Evolutionary conservation across 2,113 vertebrate genomes (phyloP).

Genomic region (Enhydra lutris): DNA sequence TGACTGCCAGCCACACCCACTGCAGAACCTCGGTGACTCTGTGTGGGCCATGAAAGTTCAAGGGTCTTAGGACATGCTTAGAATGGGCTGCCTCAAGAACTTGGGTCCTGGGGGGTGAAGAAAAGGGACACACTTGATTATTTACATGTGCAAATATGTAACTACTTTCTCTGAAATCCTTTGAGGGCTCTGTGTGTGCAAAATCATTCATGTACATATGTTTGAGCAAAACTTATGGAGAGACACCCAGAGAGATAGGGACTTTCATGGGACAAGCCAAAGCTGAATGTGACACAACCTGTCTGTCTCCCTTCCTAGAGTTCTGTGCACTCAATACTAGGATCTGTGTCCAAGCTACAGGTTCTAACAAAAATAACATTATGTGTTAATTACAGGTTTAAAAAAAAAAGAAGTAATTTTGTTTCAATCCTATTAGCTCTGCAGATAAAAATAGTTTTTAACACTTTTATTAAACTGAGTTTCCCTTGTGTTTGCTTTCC

Average conservation of each 20-base stretch:
- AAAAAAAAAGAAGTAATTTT: not conserved
- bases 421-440: not conserved
- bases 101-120: no score
- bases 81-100: not conserved
- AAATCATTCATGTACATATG: not conserved
- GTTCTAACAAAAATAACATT: not conserved
- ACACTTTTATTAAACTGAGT: not conserved
- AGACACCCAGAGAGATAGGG: not conserved
- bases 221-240: not conserved
- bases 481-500: not conserved
- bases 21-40: not conserved
- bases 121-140: not conserved
- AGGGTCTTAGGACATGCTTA: not conserved
- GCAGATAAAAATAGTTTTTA: constrained; percentile 9
- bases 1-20: not conserved
- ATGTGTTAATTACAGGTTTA: not conserved
- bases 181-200: not conserved
- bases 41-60: not conserved
- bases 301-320: not conserved
- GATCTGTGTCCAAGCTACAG: not conserved
- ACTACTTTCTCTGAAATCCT: not conserved
- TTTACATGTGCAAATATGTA: not conserved
- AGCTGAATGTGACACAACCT: not conserved
- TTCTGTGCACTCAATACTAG: not conserved
- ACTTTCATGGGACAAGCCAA: not conserved